A percentile compares a stretch with the other conserved stretches of the same genome.
Evolutionary conservation across 2,888 invertebrate genomes (phyloP).

Genomic region (Folsomia manolachei): DNA sequence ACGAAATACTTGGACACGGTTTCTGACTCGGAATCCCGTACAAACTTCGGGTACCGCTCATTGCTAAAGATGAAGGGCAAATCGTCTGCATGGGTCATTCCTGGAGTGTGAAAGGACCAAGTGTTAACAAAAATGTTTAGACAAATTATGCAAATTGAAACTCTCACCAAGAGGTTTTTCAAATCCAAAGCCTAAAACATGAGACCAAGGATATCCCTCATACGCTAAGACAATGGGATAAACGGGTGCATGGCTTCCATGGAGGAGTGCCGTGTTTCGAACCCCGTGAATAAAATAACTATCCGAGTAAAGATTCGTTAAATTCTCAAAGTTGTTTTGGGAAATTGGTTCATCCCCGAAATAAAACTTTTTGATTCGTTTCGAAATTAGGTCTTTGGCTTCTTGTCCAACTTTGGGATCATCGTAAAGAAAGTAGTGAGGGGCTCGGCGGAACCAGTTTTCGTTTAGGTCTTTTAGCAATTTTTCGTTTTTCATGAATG

Average conservation of each 20-base stretch:
- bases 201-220: conserved; percentile 26
- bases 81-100: conserved; percentile 34
- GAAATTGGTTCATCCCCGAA: conserved; percentile 23
- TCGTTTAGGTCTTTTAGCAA: conserved; percentile 23
- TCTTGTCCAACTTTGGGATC: background rate
- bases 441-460: conserved; percentile 19
- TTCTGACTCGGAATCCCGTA: conserved; percentile 19
- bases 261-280: conserved; percentile 23
- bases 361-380: conserved; percentile 24
- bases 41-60: conserved; percentile 29
- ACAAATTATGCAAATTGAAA: background rate
- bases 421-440: conserved; percentile 19
- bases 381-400: conserved; percentile 16
- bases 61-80: conserved; percentile 26
- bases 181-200: conserved; percentile 26
- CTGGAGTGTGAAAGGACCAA: background rate
- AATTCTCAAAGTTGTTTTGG: conserved; percentile 22
- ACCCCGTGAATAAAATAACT: conserved; percentile 25
- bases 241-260: conserved; percentile 26
- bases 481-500: conserved; percentile 16
- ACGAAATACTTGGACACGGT: conserved; percentile 24
- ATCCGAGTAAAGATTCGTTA: conserved; percentile 35
- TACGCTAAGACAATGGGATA: conserved; percentile 25
- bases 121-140: background rate
- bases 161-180: conserved; percentile 26